Evolutionary conservation across 2,113 vertebrate species (phyloP).

Genomic region (Hirundichthys speculiger): DNA sequence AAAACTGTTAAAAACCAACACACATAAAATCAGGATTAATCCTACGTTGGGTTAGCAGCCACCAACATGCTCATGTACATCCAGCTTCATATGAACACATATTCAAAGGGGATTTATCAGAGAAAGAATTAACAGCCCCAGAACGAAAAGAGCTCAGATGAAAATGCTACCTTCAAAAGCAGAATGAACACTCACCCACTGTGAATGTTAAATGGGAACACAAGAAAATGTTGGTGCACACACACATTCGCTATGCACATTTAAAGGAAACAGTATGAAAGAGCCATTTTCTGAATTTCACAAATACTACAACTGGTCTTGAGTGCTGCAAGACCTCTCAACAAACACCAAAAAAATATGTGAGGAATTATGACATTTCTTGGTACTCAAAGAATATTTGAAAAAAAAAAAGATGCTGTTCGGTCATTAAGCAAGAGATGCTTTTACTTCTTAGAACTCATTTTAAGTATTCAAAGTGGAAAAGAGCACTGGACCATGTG

Average conservation of each 20-base stretch:
- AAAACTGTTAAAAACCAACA: slow-evolving; percentile 31
- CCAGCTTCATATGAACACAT: slow-evolving; percentile 57
- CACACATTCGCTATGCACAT: too few species aligned
- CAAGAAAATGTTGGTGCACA: not conserved
- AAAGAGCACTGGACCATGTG: slow-evolving; percentile 7
- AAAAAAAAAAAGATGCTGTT: not conserved
- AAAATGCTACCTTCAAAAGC: slow-evolving; percentile 1
- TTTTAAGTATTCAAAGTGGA: slow-evolving; percentile 11
- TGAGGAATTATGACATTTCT: not conserved
- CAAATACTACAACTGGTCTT: not conserved
- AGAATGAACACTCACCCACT: not conserved
- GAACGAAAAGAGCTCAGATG: slow-evolving; percentile 14
- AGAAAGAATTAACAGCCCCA: slow-evolving; percentile 42
- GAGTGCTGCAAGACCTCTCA: not conserved
- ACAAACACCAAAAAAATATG: not conserved
- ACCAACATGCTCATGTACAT: slow-evolving; percentile 40
- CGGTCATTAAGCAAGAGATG: slow-evolving; percentile 16
- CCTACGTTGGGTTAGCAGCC: slow-evolving; percentile 52
- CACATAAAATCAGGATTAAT: slow-evolving; percentile 44
- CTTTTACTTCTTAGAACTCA: slow-evolving; percentile 19
- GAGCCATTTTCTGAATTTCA: not conserved
- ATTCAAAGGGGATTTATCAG: slow-evolving; percentile 56
- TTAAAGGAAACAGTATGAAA: not conserved
- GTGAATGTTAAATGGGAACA: fast-evolving
- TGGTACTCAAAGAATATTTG: not conserved